Evolutionary conservation across 92 coral and sea anemone genomes (phyloP).

Genomic region (Phymanthus crucifer): DNA sequence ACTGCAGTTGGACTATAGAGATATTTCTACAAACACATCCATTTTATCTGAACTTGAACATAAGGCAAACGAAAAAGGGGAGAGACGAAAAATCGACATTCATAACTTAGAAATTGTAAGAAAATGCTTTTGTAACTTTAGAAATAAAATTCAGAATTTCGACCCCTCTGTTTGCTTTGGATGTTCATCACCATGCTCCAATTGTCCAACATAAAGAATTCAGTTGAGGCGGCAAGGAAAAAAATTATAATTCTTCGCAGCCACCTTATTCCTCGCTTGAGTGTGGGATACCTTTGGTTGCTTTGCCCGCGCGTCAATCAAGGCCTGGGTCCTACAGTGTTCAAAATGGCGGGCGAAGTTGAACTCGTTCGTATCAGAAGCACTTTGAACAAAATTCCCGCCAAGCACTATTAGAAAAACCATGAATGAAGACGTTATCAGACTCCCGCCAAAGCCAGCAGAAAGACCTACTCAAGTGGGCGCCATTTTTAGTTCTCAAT

Average conservation of each 20-base stretch:
- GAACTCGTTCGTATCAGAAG: constrained; percentile 1
- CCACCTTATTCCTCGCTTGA: too few species aligned
- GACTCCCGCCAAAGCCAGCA: constrained; percentile 68
- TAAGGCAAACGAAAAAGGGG: too few species aligned
- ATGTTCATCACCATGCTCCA: too few species aligned
- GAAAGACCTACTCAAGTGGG: constrained; percentile 35
- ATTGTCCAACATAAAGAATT: too few species aligned
- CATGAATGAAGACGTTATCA: constrained; percentile 62
- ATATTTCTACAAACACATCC: too few species aligned
- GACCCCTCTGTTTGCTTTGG: too few species aligned
- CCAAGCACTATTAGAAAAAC: not conserved
- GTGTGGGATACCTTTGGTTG: constrained; percentile 3
- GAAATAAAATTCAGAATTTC: too few species aligned
- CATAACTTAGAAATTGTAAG: too few species aligned
- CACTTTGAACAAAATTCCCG: not conserved
- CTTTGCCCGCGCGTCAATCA: not conserved
- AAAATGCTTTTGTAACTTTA: too few species aligned
- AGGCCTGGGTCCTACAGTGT: not conserved
- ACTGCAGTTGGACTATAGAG: not conserved
- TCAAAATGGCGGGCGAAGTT: constrained; percentile 36
- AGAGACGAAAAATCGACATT: too few species aligned
- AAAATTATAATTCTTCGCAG: not conserved
- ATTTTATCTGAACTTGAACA: too few species aligned
- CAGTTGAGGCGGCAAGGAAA: too few species aligned
- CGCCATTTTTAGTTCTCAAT: constrained; percentile 58